These are phyloP conservation scores for Belonocnema kinseyi DNA, from an alignment of 1,140 invertebrate genomes.

Conservation along the genomic window DNA sequence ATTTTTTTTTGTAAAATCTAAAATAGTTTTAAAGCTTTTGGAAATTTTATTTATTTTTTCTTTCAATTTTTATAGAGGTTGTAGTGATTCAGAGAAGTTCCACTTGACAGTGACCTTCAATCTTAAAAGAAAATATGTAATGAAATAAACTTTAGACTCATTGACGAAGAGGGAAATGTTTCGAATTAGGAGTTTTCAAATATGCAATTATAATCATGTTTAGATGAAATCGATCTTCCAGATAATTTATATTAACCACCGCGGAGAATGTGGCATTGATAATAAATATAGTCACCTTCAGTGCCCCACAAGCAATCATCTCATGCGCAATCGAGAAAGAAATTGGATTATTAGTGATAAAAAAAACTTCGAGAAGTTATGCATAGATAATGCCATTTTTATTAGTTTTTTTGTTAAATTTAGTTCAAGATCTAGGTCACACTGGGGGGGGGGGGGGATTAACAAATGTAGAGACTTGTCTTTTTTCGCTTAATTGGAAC, in stretches of 20 bases:
- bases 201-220: not conserved
- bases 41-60: not conserved
- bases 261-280: not conserved
- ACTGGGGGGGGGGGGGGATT: too few species aligned
- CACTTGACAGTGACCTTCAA: conserved; percentile 20
- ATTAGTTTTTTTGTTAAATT: too few species aligned
- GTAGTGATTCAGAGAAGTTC: not conserved
- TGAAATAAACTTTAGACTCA: not conserved
- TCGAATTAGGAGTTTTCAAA: not conserved
- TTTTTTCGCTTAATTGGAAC: too few species aligned
- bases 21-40: not conserved
- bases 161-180: too few species aligned
- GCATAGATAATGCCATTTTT: too few species aligned
- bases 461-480: too few species aligned
- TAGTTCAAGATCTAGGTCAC: too few species aligned
- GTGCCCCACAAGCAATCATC: not conserved
- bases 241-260: not conserved
- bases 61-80: not conserved
- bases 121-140: not conserved
- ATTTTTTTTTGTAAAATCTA: not conserved
- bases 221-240: not conserved
- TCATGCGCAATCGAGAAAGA: conserved; percentile 2
- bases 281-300: conserved; percentile 5
- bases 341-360: not conserved
- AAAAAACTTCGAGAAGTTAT: too few species aligned